Conservation (phyloP, 53 echinoderm and acorn worm genomes). For the Luidia sarsii region DNA sequence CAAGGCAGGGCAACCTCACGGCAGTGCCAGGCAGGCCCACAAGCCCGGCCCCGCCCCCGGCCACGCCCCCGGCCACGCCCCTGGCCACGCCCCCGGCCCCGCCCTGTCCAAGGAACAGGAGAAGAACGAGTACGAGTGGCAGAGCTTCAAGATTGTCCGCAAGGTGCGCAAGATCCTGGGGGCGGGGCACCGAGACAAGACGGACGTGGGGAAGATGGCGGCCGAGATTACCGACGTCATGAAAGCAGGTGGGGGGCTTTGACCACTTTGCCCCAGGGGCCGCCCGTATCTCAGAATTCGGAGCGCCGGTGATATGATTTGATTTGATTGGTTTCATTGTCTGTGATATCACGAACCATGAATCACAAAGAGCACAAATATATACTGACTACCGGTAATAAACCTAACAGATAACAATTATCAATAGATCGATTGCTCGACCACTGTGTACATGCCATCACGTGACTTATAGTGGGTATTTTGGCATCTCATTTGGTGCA, state of each 20-base stretch:
- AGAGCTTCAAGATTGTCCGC: slow-evolving; percentile 74
- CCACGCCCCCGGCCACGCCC: too few species aligned
- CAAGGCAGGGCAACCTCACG: background rate
- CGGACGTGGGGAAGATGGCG: background rate
- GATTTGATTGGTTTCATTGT: background rate
- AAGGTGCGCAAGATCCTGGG: slow-evolving; percentile 71
- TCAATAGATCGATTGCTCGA: too few species aligned
- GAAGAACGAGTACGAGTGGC: slow-evolving; percentile 81
- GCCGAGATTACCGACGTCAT: slow-evolving; percentile 15
- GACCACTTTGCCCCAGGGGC: background rate
- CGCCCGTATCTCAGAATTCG: background rate
- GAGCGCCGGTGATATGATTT: background rate
- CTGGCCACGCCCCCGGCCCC: too few species aligned
- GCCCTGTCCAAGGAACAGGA: slow-evolving; percentile 55
- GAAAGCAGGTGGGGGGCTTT: slow-evolving; percentile 30
- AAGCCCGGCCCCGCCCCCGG: background rate
- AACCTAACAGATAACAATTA: too few species aligned
- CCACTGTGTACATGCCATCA: too few species aligned
- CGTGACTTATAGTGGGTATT: too few species aligned
- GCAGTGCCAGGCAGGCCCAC: slow-evolving; percentile 14
- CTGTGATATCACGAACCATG: too few species aligned
- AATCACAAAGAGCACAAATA: too few species aligned
- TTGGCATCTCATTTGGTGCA: too few species aligned
- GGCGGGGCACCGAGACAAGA: slow-evolving; percentile 12
- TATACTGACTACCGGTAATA: too few species aligned